Evolutionary conservation across 2,888 invertebrate species (phyloP).

Genomic region (Rhaphigaster nebulosa): DNA sequence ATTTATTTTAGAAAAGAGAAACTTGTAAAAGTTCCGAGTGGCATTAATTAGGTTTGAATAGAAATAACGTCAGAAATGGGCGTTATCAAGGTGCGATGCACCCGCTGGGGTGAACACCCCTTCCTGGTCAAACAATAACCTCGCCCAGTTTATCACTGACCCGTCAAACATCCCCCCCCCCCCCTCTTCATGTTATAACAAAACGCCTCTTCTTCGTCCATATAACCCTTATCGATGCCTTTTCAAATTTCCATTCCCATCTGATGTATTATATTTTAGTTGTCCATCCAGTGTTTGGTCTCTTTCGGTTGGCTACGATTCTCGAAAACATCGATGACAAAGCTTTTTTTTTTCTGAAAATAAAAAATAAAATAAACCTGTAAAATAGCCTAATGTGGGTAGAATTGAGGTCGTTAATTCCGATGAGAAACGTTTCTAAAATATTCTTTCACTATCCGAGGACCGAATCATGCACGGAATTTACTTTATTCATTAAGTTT

Average conservation of each 20-base stretch:
- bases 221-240: slow-evolving; percentile 46
- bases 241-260: slow-evolving; percentile 34
- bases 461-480: too few species aligned
- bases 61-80: slow-evolving; percentile 5
- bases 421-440: too few species aligned
- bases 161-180: slow-evolving; percentile 25
- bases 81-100: slow-evolving; percentile 37
- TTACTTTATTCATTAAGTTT: too few species aligned
- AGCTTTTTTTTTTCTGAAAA: not conserved
- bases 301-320: not conserved
- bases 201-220: slow-evolving; percentile 18
- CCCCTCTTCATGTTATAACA: slow-evolving; percentile 39
- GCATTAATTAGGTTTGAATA: slow-evolving; percentile 20
- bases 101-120: slow-evolving; percentile 37
- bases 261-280: slow-evolving; percentile 39
- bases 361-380: too few species aligned
- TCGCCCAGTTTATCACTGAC: slow-evolving; percentile 50
- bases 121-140: slow-evolving; percentile 41
- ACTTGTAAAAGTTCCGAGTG: not conserved
- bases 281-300: not conserved
- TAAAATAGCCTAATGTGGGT: too few species aligned
- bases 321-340: not conserved
- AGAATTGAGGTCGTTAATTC: too few species aligned
- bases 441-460: too few species aligned
- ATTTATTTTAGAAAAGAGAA: not conserved